Evolutionary conservation across 1,140 invertebrate species (phyloP).

Genomic region (Venturia canescens): DNA sequence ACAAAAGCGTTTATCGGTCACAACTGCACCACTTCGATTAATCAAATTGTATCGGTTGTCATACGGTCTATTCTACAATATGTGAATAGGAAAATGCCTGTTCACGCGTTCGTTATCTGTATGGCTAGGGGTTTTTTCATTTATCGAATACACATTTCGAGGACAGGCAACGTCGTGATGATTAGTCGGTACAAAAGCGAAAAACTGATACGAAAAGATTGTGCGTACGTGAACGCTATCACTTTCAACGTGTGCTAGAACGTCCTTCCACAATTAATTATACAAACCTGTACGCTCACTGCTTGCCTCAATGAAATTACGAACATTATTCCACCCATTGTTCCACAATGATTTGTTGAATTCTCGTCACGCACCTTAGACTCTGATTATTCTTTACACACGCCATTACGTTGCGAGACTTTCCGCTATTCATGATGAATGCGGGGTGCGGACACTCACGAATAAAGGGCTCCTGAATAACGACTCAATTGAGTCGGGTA

Average conservation of each 20-base stretch:
- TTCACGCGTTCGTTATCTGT: not conserved
- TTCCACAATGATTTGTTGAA: not conserved
- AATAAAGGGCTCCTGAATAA: no score
- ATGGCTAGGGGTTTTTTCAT: no score
- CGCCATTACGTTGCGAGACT: not conserved
- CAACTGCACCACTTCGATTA: not conserved
- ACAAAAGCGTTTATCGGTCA: slow-evolving; percentile 8
- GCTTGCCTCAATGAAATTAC: not conserved
- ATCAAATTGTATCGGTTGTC: not conserved
- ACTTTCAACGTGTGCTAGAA: not conserved
- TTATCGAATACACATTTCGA: no score
- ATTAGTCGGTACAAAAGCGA: no score
- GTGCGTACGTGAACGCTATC: no score
- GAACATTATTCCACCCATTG: not conserved
- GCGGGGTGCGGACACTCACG: no score
- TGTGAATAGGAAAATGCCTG: not conserved
- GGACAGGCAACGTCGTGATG: no score
- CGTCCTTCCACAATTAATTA: not conserved
- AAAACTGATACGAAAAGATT: no score
- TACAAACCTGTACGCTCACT: not conserved
- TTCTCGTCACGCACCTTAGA: not conserved
- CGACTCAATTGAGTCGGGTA: no score
- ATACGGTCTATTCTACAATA: not conserved
- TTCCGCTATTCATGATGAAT: no score
- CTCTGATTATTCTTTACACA: not conserved